Base-by-base conservation (phyloP, 2,113 vertebrate species). In the Anas platyrhynchos region DNA sequence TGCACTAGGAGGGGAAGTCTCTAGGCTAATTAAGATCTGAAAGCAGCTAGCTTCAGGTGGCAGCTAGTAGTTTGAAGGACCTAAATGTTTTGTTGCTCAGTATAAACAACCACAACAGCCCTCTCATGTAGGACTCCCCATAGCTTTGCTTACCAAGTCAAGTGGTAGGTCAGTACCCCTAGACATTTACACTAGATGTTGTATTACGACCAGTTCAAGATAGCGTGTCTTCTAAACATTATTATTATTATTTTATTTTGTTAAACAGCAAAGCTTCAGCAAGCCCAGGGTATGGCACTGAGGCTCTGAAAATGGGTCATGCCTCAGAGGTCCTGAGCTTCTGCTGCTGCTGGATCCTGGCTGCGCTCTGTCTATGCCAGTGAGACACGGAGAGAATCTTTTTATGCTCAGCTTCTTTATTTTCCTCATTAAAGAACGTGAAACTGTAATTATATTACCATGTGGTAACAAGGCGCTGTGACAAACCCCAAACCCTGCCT, bases 381-480 rank as follows among this genome's bases (percentile, higher is more conserved):
- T 2, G 9, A 3, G 13, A 17, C 9, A 7, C 27, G 7, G 31
- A 48, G 36, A 16, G 15, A 6, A 31, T 7, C 15, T 23, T 65
- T 41, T 54, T 9, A 9, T 26, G 6, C 21, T 6, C 27, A 17
- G 18, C 23, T 46, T 58, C 13, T 43, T 2, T 7, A 3, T 85
- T 76, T 38, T 43, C 27, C 55, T 27, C 13, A 0, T 16, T 8
- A 14, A 71, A 52, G 29, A 74, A 3, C 0, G 2, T 26, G 34
- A 73, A 52, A 26, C 2, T 1, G 1, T 1, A 48, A 25, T 0
- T 26, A 23, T 8, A 6, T 41, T 4, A 44, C 21, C 2, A 0
- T 0, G 32, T 38, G 16, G 59, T 0, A 6, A 34, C 11, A 11
- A 9, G n/a, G 16, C 1, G 0, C 17, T 2, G 18, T 1, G 46